Base-by-base conservation (phyloP, 2,888 invertebrate genomes). In the Caenorhabditis sinica region DNA sequence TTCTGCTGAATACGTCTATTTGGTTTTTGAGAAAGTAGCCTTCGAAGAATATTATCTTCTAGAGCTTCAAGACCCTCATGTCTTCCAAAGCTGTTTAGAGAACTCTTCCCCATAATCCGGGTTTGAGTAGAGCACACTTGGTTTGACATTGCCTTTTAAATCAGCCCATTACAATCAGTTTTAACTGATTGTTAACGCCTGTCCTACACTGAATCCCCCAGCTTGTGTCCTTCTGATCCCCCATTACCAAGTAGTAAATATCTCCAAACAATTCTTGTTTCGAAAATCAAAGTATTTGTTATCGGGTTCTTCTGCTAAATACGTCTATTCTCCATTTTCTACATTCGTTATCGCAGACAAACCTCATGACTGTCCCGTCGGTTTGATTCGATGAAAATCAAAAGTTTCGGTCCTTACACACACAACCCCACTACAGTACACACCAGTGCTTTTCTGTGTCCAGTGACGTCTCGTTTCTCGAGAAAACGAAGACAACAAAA, bases 331-430 rank as follows among this genome's bases (percentile, higher is more conserved):
- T n/a, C 45, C 60, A 60, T 3, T 58, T 30, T n/a, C 60, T n/a
- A n/a, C n/a, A n/a, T n/a, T n/a, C n/a, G n/a, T 23, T 49, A 20
- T 25, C 33, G 17, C 56, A 56, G 56, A 56, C 28, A 65, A 65
- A 65, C 65, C 65, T 43, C 65, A 30, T 65, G 65, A 65, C 65
- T 17, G 43, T 28, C 28, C 13, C 25, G 43, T 25, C 20, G 63
- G 63, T 65, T 17, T 49, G 25, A 45, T 65, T 65, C 65, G 45
- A 65, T 25, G 65, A 65, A 43, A 63, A 65, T 65, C 45, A 45
- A 45, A 65, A 25, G 65, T 13, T 43, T 65, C 23, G 58, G 23
- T 2, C 58, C 58, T 28, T 33, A 13, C 61, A 15, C 5, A 40
- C 40, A 40, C 40, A 40, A 40, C 33, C 45, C 23, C 30, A 28